phyloP scores from a whole-genome alignment of 2,888 invertebrate genomes.

The Calameuta idolon region DNA sequence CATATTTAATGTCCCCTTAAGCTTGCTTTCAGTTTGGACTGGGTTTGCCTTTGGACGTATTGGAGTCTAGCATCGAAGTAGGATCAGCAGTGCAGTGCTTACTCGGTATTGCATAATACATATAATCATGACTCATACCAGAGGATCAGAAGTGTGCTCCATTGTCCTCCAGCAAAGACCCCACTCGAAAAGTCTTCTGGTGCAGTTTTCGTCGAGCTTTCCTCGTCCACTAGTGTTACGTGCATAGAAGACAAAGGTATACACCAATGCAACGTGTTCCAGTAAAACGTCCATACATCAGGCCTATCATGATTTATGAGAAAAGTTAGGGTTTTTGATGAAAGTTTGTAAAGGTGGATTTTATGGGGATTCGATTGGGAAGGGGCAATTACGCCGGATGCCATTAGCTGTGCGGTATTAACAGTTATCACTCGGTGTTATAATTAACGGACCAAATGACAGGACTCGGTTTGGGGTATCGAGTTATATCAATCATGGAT shows the following conservation, averaged over 20 bases:
- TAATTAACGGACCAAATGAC: constrained; percentile 48
- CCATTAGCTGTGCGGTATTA: constrained; percentile 39
- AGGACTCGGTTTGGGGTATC: constrained; percentile 40
- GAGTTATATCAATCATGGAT: constrained; percentile 42
- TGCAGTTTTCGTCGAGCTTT: constrained; percentile 17
- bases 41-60: not conserved
- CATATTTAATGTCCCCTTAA: not conserved
- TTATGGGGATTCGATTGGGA: not conserved
- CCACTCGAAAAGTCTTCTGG: not conserved
- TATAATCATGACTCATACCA: not conserved
- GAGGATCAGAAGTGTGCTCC: constrained; percentile 22
- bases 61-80: not conserved
- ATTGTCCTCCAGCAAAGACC: not conserved
- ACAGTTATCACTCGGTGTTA: constrained; percentile 38
- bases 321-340: not conserved
- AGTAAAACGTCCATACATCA: not conserved
- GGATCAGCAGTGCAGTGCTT: not conserved
- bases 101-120: not conserved
- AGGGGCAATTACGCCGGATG: constrained; percentile 30
- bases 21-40: not conserved
- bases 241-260: not conserved
- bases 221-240: constrained; percentile 10
- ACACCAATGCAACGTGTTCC: not conserved
- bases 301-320: not conserved
- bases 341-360: not conserved